These are phyloP conservation scores for Drosophila bifasciata DNA, from an alignment of 1,140 invertebrate species.

Conservation along the genomic window DNA sequence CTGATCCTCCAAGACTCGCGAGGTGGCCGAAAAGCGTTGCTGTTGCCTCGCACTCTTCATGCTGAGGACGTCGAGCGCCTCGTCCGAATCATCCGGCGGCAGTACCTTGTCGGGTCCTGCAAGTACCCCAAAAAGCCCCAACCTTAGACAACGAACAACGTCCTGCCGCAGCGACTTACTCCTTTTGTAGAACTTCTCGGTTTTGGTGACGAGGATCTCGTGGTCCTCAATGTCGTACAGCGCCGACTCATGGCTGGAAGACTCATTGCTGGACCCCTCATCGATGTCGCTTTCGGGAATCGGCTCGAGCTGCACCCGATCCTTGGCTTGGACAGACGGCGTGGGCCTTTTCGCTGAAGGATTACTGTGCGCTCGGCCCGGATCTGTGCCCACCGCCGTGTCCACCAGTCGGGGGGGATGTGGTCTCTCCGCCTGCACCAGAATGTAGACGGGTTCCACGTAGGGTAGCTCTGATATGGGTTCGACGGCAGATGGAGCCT, in stretches of 20 bases:
- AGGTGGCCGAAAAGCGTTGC: not conserved
- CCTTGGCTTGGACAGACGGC: not conserved
- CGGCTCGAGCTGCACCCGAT: too few relatives aligned
- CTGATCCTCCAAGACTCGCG: too few relatives aligned
- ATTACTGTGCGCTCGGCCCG: too few relatives aligned
- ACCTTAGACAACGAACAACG: not conserved
- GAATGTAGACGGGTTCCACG: not conserved
- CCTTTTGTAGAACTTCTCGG: conserved; percentile 55
- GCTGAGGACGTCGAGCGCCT: conserved; percentile 8
- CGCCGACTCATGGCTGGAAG: not conserved
- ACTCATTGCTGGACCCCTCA: not conserved
- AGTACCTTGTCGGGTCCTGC: conserved; percentile 14
- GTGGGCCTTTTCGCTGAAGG: not conserved
- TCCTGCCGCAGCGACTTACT: conserved; percentile 33
- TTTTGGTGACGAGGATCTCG: conserved; percentile 51
- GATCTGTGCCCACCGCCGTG: conserved; percentile 18
- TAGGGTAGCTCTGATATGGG: too few relatives aligned
- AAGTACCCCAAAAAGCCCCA: too few relatives aligned
- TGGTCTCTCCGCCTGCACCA: not conserved
- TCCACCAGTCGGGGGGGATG: not conserved
- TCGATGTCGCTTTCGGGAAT: too few relatives aligned
- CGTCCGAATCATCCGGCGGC: conserved; percentile 41
- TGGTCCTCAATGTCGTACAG: conserved; percentile 39
- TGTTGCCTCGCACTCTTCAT: too few relatives aligned
- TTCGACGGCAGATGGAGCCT: too few relatives aligned